These are phyloP conservation scores for Mesochorus sp. DNA, from an alignment of 2,888 invertebrate species.

Conservation along the genomic window DNA sequence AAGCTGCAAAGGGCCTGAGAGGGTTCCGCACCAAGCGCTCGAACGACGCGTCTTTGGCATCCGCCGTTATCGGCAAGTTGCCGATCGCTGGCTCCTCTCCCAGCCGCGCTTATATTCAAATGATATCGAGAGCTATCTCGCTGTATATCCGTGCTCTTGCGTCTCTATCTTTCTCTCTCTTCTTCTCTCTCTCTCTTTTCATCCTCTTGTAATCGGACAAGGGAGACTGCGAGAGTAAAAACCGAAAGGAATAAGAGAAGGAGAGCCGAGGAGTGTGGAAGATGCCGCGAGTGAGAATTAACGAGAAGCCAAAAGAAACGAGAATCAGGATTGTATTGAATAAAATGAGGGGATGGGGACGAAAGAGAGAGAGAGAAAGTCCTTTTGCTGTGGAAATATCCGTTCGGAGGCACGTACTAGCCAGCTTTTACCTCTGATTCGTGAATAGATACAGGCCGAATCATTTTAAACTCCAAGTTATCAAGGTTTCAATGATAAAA, in stretches of 20 bases:
- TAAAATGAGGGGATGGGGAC: conserved; percentile 27
- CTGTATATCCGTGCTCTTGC: conserved; percentile 32
- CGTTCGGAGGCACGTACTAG: neutral
- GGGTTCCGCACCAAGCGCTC: conserved; percentile 32
- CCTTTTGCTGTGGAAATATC: neutral
- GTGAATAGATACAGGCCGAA: neutral
- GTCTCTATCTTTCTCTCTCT: conserved; percentile 15
- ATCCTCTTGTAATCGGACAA: conserved; percentile 47
- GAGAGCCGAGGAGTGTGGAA: conserved; percentile 13
- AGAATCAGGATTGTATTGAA: conserved; percentile 39
- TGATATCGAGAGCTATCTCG: conserved; percentile 62
- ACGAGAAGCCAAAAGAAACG: conserved; percentile 58
- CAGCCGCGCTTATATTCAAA: conserved; percentile 55
- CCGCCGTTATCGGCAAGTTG: conserved; percentile 75
- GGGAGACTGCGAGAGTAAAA: conserved; percentile 4
- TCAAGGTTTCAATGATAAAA: too few species aligned
- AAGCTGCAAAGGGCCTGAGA: conserved; percentile 19
- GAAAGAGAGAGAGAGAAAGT: neutral
- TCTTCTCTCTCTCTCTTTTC: conserved; percentile 17
- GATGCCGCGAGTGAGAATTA: conserved; percentile 49
- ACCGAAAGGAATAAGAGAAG: neutral
- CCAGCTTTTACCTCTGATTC: neutral
- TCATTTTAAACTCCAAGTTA: too few species aligned
- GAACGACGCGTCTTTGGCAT: conserved; percentile 66
- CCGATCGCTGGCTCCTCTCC: conserved; percentile 67